phyloP scores from a whole-genome alignment of 2,113 vertebrate species.

The Athene noctua region DNA sequence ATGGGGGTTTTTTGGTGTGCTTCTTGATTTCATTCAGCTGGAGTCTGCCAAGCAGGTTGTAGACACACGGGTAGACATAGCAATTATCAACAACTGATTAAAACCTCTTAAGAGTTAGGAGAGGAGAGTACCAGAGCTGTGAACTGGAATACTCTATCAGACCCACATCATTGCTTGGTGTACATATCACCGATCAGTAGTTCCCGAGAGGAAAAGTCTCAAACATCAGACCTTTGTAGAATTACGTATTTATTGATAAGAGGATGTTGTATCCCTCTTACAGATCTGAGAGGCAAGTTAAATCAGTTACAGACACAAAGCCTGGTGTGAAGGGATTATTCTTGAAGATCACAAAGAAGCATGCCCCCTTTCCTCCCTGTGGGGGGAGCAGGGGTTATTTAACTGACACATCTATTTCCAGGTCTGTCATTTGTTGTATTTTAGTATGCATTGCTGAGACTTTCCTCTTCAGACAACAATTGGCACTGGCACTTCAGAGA shows the following conservation, averaged over 20 bases:
- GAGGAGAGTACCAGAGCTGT: background rate
- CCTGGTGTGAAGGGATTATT: background rate
- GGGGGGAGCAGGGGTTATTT: background rate
- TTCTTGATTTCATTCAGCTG: background rate
- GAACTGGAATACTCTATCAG: background rate
- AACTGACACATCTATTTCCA: background rate
- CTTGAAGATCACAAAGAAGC: background rate
- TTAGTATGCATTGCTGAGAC: background rate
- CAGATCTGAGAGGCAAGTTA: background rate
- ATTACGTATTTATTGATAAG: background rate
- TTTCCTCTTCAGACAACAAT: background rate
- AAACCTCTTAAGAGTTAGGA: background rate
- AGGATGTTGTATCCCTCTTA: background rate
- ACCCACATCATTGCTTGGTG: background rate
- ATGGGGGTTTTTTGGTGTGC: background rate
- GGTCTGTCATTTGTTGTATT: background rate
- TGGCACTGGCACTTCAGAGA: fast-evolving
- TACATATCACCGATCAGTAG: background rate
- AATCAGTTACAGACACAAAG: background rate
- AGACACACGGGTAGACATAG: background rate
- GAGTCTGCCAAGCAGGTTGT: background rate
- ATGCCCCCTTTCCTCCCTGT: fast-evolving
- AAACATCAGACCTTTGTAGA: background rate
- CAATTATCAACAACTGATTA: background rate
- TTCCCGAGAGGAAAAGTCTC: background rate